Evolutionary conservation across 2,888 invertebrate species (phyloP), one percentile per base, ranked within the genome.

Genomic region (Piscicola geometra): DNA sequence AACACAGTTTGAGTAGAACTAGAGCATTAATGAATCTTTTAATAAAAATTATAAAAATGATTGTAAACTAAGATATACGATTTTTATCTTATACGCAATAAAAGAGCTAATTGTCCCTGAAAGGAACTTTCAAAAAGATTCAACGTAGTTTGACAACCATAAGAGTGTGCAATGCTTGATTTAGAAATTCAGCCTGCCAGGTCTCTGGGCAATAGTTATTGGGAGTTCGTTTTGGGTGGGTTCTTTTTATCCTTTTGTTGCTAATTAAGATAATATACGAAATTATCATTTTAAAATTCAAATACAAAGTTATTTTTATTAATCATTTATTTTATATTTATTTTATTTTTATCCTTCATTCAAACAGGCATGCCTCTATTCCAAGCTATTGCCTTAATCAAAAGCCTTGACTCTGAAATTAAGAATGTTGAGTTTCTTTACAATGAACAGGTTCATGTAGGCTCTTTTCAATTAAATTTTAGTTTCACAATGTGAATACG

Each of bases 181-280:
- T 90, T 97, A 86, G 96, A 97, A 89, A 93, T 97, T 84, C 90
- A 93, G 86, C 96, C 96, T 82, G 96, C 96, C 88, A 80, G 84
- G 80, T 84, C 85, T 74, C 90, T 97, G 85, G 93, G 95, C 87
- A 93, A 94, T 87, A 95, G 96, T 88, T 92, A 93, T 89, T 96
- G 96, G 95, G 95, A 97, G 89, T 95, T 97, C 88, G 90, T 93
- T 86, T 88, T 94, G 88, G 94, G 94, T 93, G 88, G 90, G 91
- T 83, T 67, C 32, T 21, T 41, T 25, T 28, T 47, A 56, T 56
- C 60, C 33, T 47, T 67, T 73, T 73, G 32, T 56, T 28, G 12
- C 21, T 41, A 0, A 28, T 56, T n/a, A 3, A 66, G 25, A 35
- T 50, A 28, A 41, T 32, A 71, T 41, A 41, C 9, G n/a, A n/a